Base-by-base conservation (phyloP, 2,113 vertebrate species). In the Clarias batrachus region DNA sequence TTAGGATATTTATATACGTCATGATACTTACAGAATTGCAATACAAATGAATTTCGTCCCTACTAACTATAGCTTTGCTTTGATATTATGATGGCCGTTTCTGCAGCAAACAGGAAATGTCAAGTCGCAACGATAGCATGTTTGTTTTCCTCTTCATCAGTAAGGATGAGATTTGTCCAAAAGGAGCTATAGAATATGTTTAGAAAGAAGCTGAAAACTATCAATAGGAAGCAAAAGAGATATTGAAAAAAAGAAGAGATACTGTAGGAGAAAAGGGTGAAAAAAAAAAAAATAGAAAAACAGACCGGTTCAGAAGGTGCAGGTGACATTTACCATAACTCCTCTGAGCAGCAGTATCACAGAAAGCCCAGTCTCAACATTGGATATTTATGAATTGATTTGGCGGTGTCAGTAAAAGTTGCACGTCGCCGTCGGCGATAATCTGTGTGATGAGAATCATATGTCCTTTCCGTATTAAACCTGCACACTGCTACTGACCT, bases 391-490 rank as follows among this genome's bases (percentile, higher is more conserved):
- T 92, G 90, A 93, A 95, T 94, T 94, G 93, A 94, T 93, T 93
- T 90, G 88, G 87, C 87, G 79, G 91, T 92, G 92, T 91, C 89
- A 91, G 90, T 90, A 92, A 89, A 91, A 88, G 89, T 81, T 85
- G 90, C 91, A 90, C 90, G 90, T 93, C 92, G 93, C 94, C 92
- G 87, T 85, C 71, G 93, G 94, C 92, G 84, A 91, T 93, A 94
- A 94, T 93, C 92, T 87, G 91, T 93, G 91, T 89, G 92, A 93
- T 92, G 89, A 92, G 92, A 94, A 94, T 94, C 93, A 92, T 93
- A 91, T 91, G 92, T 93, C 92, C 92, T 91, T 92, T 95, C 93
- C 91, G 93, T 94, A 93, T 95, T 94, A 94, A 93, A 91, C 93
- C 93, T 91, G 90, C 89, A 13, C 91, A 91, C 87, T 93, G 92